Base-by-base conservation (phyloP, 2,888 invertebrate species). In the Leptinotarsa haldemani region DNA sequence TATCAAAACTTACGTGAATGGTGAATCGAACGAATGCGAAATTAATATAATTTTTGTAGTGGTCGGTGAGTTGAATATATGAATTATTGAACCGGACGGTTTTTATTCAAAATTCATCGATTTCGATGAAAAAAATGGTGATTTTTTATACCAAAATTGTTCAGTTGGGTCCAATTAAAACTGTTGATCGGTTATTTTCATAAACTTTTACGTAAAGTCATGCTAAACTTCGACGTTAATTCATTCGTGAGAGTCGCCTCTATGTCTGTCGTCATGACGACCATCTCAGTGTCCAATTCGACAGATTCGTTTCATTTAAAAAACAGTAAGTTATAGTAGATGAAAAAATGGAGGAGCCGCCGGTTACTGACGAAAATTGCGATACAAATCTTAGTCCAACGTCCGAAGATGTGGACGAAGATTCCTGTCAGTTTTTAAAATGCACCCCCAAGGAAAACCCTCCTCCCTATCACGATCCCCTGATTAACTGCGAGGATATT, bases 221-320 rank as follows among this genome's bases (percentile, higher is more conserved):
- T 65, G 69, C 47, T 18, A 16, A n/a, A 30, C 48, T 66, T 47
- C 70, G 48, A 48, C 18, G 56, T 72, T 69, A 70, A 72, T 52
- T 69, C 72, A 66, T 69, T 52, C 46, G 71, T 69, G 64, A 48
- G 25, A 70, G 86, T 82, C 86, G 87, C 86, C 87, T 78, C 80
- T 75, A 80, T 83, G 87, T 87, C 87, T 86, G 85, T 87, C 82
- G 81, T 82, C 85, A 87, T 87, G 85, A 84, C 82, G 86, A 87
- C 87, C 76, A 78, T 76, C 78, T 80, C 80, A 52, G 63, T 73
- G 72, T 69, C 71, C 77, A 77, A 78, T 77, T 65, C 70, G 52
- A 71, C 63, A 46, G 48, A 56, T 65, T 74, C 69, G 56, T 68
- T 20, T 48, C 63, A 48, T 64, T 71, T 70, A 73, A 66, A 73